Percentiles rank a stretch among this genome's conserved stretches.
phyloP scores from a whole-genome alignment of 2,888 invertebrate genomes.

The Lasioglossum leucozonium region DNA sequence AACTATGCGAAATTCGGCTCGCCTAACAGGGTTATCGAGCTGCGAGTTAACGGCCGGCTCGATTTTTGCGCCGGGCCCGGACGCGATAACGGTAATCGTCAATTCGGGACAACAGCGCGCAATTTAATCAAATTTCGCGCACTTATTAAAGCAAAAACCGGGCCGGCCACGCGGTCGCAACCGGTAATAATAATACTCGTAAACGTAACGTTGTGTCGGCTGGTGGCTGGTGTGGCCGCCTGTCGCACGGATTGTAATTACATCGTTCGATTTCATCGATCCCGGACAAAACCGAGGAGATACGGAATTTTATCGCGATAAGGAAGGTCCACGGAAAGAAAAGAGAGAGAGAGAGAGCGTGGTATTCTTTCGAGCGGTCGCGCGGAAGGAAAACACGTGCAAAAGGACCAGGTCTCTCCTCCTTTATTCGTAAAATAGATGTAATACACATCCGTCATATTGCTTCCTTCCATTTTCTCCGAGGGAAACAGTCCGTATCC shows the following conservation, averaged over 20 bases:
- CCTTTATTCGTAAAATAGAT: constrained; percentile 53
- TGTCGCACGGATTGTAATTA: constrained; percentile 26
- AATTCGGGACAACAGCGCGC: not conserved
- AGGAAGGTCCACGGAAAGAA: not conserved
- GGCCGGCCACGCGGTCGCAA: not conserved
- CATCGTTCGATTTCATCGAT: constrained; percentile 22
- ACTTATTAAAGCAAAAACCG: constrained; percentile 28
- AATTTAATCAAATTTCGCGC: constrained; percentile 22
- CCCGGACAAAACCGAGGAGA: not conserved
- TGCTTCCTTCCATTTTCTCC: constrained; percentile 33
- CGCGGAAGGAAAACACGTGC: constrained; percentile 32
- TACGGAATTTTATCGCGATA: constrained; percentile 30
- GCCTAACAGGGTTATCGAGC: constrained; percentile 9
- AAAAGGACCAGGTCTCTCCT: constrained; percentile 32
- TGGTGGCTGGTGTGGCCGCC: not conserved
- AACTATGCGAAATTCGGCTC: not conserved
- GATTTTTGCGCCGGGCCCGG: constrained; percentile 18
- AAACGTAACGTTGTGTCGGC: constrained; percentile 21
- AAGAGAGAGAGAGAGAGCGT: not conserved
- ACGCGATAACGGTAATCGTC: not conserved
- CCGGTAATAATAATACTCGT: constrained; percentile 38
- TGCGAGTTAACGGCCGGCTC: not conserved
- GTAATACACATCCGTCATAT: constrained; percentile 51
- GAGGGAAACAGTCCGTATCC: constrained; percentile 20
- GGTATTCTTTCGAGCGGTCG: not conserved